Evolutionary conservation across 2,113 vertebrate genomes (phyloP).

Genomic region (Pollachius pollachius): DNA sequence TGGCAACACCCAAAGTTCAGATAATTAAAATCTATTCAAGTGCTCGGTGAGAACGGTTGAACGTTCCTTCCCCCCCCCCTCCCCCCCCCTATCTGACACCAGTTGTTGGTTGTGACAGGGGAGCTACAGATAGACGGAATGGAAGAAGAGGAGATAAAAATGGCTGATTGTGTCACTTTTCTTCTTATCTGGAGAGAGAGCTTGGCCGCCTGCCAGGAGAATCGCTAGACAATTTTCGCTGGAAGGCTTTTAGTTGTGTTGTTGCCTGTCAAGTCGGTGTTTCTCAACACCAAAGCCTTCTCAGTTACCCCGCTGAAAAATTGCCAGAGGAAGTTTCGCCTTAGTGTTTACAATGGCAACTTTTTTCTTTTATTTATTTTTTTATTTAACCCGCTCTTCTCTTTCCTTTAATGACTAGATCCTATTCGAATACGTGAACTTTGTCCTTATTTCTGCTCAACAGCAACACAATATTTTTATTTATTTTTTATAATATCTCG

Average conservation of each 20-base stretch:
- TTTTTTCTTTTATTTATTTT: neutral
- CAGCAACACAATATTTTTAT: neutral
- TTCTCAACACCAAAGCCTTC: neutral
- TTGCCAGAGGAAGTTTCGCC: conserved; percentile 13
- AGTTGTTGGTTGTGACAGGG: too few species aligned
- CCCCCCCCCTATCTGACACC: too few species aligned
- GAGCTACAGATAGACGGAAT: too few species aligned
- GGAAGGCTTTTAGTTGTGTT: conserved; percentile 1
- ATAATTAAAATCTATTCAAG: too few species aligned
- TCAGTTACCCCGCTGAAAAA: neutral
- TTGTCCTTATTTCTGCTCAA: conserved; percentile 3
- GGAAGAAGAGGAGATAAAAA: conserved; percentile 17
- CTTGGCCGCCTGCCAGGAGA: conserved; percentile 19
- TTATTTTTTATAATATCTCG: neutral
- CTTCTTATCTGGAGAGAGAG: neutral
- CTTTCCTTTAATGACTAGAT: neutral
- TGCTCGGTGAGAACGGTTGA: too few species aligned
- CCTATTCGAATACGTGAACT: conserved; percentile 7
- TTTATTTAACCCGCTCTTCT: neutral
- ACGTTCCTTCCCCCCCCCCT: too few species aligned
- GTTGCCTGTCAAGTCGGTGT: neutral
- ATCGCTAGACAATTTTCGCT: neutral
- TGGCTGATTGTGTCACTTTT: conserved; percentile 32
- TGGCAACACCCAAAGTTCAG: too few species aligned
- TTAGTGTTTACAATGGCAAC: neutral